A percentile compares a stretch with the other conserved stretches of the same genome.
Evolutionary conservation across 2,797 vertebrate species (phyloP).

Genomic region (Carcharodon carcharias): DNA sequence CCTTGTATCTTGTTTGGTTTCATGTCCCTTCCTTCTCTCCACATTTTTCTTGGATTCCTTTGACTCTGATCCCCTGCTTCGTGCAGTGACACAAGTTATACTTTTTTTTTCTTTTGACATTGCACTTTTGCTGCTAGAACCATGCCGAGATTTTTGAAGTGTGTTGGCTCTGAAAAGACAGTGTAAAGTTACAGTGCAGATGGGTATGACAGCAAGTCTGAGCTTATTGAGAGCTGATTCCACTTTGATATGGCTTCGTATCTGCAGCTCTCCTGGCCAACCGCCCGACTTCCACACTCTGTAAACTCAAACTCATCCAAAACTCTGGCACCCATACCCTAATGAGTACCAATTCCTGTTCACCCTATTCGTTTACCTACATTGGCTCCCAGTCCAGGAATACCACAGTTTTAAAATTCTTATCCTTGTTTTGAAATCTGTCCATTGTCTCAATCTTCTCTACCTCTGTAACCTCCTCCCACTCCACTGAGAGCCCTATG

Average conservation of each 20-base stretch:
- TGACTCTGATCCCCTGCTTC: background rate
- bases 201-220: background rate
- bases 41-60: background rate
- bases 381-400: no score
- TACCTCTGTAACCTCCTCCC: no score
- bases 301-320: background rate
- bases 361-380: no score
- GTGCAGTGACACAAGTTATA: background rate
- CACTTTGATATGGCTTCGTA: background rate
- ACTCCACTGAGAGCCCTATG: no score
- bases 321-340: background rate
- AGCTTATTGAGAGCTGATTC: background rate
- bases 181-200: background rate
- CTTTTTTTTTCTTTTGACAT: background rate
- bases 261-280: background rate
- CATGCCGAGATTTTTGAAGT: background rate
- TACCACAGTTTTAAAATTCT: no score
- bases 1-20: background rate
- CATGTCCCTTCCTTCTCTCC: background rate
- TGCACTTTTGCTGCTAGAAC: background rate
- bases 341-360: background rate
- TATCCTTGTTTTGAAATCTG: no score
- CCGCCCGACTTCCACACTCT: background rate
- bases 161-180: background rate
- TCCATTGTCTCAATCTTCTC: no score